phyloP scores from a whole-genome alignment of 1,140 invertebrate species.

The Platyscapa corneri region DNA sequence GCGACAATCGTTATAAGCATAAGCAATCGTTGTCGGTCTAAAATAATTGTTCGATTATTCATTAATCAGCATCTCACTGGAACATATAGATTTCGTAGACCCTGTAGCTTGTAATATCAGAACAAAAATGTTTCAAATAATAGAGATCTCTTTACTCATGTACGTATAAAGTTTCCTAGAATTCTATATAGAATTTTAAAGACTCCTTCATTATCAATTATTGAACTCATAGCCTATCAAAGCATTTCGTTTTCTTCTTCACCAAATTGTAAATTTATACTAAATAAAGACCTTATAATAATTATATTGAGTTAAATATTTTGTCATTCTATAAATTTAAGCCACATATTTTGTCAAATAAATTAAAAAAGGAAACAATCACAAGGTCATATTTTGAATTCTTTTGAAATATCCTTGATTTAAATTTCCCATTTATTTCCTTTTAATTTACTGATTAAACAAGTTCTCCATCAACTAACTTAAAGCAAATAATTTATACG shows the following conservation, averaged over 20 bases:
- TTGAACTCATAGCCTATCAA: background rate
- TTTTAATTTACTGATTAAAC: too few species aligned
- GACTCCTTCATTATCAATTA: background rate
- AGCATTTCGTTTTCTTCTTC: background rate
- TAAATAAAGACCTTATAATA: background rate
- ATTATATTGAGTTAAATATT: too few species aligned
- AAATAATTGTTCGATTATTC: background rate
- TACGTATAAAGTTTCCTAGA: background rate
- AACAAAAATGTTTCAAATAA: slow-evolving; percentile 20
- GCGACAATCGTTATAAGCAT: background rate
- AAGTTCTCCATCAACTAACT: too few species aligned
- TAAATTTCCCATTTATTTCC: too few species aligned
- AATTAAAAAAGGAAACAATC: too few species aligned
- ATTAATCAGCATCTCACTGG: background rate
- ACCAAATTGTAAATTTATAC: too few species aligned
- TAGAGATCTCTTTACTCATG: background rate
- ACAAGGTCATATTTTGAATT: too few species aligned
- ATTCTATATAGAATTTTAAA: background rate
- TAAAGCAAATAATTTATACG: too few species aligned
- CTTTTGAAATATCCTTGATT: too few species aligned
- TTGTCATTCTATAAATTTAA: too few species aligned
- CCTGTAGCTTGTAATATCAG: background rate
- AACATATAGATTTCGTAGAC: too few species aligned
- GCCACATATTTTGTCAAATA: too few species aligned
- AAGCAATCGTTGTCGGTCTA: background rate